These are phyloP conservation scores for Lasiurus borealis DNA, from an alignment of 2,113 vertebrate species.

Conservation along the genomic window DNA sequence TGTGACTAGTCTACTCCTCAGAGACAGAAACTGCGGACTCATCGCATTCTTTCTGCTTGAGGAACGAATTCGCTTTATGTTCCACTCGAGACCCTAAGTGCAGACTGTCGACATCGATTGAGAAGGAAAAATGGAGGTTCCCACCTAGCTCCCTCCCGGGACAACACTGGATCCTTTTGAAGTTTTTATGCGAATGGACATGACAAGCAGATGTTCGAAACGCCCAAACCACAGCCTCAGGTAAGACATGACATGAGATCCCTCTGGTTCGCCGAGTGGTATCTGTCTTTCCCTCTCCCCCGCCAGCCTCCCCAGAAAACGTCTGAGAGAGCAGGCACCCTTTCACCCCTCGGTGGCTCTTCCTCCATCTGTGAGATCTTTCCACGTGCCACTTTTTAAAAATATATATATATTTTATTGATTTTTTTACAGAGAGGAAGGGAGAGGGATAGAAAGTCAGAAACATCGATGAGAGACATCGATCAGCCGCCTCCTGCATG, in stretches of 20 bases:
- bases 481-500: too few relatives aligned
- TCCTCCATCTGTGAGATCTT: not conserved
- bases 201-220: conserved; percentile 81
- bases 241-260: not conserved
- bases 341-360: not conserved
- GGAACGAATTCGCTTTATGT: conserved; percentile 50
- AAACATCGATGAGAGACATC: too few relatives aligned
- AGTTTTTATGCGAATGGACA: conserved; percentile 78
- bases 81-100: conserved; percentile 60
- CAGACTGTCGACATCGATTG: conserved; percentile 27
- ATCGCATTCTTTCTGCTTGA: conserved; percentile 36
- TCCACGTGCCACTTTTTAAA: not conserved
- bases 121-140: conserved; percentile 73
- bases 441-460: too few relatives aligned
- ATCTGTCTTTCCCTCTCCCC: conserved; percentile 20
- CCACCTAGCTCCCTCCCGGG: conserved; percentile 71
- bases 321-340: not conserved
- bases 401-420: too few relatives aligned
- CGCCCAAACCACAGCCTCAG: not conserved
- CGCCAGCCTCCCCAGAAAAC: not conserved
- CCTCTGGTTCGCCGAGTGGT: not conserved
- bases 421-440: too few relatives aligned
- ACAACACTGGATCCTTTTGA: conserved; percentile 82
- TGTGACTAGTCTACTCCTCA: not conserved
- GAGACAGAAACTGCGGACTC: conserved; percentile 41